These are phyloP conservation scores for Thaleichthys pacificus DNA, from an alignment of 2,797 vertebrate species.

Conservation along the genomic window DNA sequence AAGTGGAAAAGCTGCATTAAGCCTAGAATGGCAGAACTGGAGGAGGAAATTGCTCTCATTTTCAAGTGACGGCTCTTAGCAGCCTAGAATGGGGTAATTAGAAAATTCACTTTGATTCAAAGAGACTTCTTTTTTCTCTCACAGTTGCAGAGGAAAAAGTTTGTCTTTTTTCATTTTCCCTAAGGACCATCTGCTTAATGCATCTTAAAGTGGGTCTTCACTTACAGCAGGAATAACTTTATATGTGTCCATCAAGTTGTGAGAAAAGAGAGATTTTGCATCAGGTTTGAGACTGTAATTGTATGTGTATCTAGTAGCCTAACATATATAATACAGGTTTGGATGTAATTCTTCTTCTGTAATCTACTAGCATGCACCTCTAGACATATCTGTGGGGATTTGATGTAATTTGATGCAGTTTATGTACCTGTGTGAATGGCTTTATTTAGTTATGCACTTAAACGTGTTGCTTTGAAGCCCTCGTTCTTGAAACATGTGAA, in stretches of 20 bases:
- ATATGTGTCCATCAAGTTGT: too few relatives aligned
- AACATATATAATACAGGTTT: neutral
- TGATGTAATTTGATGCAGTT: neutral
- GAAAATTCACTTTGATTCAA: conserved; percentile 51
- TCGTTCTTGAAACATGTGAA: neutral
- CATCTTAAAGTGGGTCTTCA: conserved; percentile 40
- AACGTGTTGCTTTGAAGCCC: neutral
- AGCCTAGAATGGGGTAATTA: conserved; percentile 50
- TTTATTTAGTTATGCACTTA: conserved; percentile 22
- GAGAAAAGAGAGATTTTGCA: neutral
- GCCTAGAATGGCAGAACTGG: conserved; percentile 27
- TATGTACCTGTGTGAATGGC: conserved; percentile 9
- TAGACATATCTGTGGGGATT: neutral
- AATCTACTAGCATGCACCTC: neutral
- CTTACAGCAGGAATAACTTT: neutral
- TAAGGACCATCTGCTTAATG: conserved; percentile 52
- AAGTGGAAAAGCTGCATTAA: conserved; percentile 36
- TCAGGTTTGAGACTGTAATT: too few relatives aligned
- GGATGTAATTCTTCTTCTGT: neutral
- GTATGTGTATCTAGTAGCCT: neutral
- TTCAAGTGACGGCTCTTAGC: conserved; percentile 50
- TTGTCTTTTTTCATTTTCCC: conserved; percentile 24
- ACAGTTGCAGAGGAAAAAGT: conserved; percentile 45
- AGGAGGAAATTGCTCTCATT: conserved; percentile 44
- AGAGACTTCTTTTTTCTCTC: conserved; percentile 28